These are phyloP conservation scores for Drosophila neocordata DNA, from an alignment of 1,140 invertebrate species.

Conservation along the genomic window DNA sequence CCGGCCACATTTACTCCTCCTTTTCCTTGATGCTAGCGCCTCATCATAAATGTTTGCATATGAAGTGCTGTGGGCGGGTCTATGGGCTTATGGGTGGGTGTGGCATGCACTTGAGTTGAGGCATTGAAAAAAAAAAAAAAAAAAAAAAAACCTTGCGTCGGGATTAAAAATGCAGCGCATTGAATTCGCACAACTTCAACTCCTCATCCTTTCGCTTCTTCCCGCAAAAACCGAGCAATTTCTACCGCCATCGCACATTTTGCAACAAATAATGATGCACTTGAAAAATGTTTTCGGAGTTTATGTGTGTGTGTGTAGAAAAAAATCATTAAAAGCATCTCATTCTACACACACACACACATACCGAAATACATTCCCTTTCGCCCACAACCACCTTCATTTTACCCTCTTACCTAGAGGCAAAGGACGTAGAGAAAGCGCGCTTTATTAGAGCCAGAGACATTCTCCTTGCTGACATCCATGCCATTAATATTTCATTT, in stretches of 20 bases:
- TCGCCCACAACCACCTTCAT: not conserved
- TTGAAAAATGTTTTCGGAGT: conserved; percentile 59
- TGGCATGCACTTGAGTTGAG: conserved; percentile 76
- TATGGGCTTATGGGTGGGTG: conserved; percentile 21
- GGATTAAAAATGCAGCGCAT: conserved; percentile 80
- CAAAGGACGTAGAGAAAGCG: not conserved
- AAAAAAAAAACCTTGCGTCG: conserved; percentile 71
- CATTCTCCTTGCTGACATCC: conserved; percentile 57
- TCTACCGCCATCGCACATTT: conserved; percentile 19
- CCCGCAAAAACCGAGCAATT: conserved; percentile 9
- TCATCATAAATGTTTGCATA: conserved; percentile 78
- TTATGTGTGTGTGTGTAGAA: conserved; percentile 43
- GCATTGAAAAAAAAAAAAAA: conserved; percentile 61
- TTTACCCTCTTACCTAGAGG: conserved; percentile 55
- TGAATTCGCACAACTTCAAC: conserved; percentile 65
- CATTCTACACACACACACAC: conserved; percentile 9
- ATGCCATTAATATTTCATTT: conserved; percentile 79
- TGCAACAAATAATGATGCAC: conserved; percentile 81
- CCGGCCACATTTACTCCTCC: conserved; percentile 1
- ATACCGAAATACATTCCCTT: not conserved
- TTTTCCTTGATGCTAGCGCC: conserved; percentile 11
- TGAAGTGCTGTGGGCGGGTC: conserved; percentile 57
- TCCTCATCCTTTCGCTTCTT: not conserved
- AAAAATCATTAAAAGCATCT: conserved; percentile 69
- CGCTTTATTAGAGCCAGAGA: no score